These are phyloP conservation scores for Rhombomys opimus DNA, from an alignment of 2,113 vertebrate species.

Conservation along the genomic window DNA sequence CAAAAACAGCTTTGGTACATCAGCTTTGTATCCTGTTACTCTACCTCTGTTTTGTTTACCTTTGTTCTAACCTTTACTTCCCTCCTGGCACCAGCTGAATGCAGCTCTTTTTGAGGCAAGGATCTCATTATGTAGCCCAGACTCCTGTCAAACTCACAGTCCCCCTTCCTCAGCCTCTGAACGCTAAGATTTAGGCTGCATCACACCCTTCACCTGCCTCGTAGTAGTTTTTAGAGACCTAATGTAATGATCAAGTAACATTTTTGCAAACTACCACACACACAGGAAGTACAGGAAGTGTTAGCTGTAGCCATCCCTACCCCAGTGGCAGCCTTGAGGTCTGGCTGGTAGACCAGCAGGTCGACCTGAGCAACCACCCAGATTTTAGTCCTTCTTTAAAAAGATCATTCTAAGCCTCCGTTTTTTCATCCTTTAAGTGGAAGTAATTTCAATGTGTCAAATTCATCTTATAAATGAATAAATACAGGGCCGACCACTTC, in stretches of 20 bases:
- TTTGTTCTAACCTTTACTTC: background rate
- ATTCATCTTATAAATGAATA: background rate
- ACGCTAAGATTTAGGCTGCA: background rate
- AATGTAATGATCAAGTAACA: background rate
- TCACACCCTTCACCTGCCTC: background rate
- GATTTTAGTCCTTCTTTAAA: background rate
- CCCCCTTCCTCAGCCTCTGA: background rate
- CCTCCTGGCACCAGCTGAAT: background rate
- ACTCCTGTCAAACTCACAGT: background rate
- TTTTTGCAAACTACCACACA: background rate
- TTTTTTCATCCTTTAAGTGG: background rate
- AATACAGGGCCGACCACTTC: background rate
- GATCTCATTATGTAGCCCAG: background rate
- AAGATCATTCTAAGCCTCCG: background rate
- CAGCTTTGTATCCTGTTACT: background rate
- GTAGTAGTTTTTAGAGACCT: background rate
- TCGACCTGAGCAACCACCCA: background rate
- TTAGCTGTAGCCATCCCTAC: background rate
- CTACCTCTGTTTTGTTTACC: background rate
- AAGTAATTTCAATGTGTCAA: slow-evolving; percentile 20
- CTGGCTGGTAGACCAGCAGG: background rate
- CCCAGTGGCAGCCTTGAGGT: background rate
- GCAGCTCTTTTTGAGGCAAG: background rate
- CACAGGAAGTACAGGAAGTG: no score
- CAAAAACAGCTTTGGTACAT: background rate